phyloP scores from a whole-genome alignment of 2,888 invertebrate species.

The Hyalella azteca region DNA sequence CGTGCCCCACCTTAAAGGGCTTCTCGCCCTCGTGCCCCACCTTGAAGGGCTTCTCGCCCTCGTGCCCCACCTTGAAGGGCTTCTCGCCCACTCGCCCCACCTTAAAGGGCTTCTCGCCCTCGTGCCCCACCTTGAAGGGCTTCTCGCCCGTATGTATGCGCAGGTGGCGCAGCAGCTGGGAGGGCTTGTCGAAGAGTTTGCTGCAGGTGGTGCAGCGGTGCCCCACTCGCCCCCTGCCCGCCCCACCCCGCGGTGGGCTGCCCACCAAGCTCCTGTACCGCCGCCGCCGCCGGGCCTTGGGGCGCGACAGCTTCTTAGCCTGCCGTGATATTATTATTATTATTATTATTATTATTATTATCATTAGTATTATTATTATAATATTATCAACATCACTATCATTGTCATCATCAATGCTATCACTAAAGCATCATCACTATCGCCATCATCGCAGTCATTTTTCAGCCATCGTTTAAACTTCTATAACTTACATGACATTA shows the following conservation, averaged over 20 bases:
- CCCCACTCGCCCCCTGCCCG: background rate
- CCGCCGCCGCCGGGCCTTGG: background rate
- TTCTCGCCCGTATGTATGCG: conserved; percentile 74
- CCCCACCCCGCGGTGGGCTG: background rate
- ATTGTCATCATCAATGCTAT: too few relatives aligned
- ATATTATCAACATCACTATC: too few relatives aligned
- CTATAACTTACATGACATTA: too few relatives aligned
- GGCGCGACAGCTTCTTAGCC: conserved; percentile 40
- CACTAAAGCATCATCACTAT: too few relatives aligned
- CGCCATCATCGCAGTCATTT: too few relatives aligned
- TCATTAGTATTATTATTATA: too few relatives aligned
- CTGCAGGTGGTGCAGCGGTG: conserved; percentile 60
- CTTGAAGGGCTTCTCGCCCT: too few relatives aligned
- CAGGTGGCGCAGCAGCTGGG: conserved; percentile 71
- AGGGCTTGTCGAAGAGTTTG: conserved; percentile 66
- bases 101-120: conserved; percentile 72
- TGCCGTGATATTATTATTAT: background rate
- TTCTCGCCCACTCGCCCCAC: conserved; percentile 72
- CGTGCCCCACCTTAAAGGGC: too few relatives aligned
- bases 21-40: too few relatives aligned
- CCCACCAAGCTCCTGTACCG: too few relatives aligned
- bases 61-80: conserved; percentile 68
- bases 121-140: conserved; percentile 68
- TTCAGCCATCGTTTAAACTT: too few relatives aligned
- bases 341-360: too few relatives aligned